phyloP scores from a whole-genome alignment of 2,113 vertebrate species.

The human region DNA sequence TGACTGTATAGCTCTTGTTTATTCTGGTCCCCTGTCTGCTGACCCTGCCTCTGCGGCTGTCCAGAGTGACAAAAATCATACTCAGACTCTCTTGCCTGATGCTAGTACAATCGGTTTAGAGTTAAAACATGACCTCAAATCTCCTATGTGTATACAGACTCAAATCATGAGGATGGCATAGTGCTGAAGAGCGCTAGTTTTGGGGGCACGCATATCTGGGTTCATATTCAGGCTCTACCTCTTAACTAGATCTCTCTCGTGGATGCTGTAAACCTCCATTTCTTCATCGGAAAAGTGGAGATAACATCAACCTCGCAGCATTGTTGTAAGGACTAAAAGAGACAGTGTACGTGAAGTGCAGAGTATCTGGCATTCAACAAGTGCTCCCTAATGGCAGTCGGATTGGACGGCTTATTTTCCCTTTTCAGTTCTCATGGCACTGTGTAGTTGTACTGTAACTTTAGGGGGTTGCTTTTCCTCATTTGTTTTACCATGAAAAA shows the following conservation, averaged over 20 bases:
- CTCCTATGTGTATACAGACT: background rate
- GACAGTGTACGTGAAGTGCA: background rate
- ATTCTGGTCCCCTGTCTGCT: background rate
- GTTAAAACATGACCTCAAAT: background rate
- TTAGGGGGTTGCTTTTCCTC: background rate
- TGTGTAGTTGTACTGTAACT: background rate
- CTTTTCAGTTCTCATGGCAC: background rate
- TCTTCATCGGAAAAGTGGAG: background rate
- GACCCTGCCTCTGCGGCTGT: background rate
- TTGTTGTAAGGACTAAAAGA: background rate
- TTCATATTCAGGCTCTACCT: background rate
- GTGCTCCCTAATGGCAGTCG: background rate
- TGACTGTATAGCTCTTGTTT: background rate
- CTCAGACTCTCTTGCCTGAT: background rate
- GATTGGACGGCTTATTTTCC: background rate
- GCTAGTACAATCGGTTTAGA: background rate
- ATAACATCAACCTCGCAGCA: background rate
- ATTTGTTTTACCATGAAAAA: conserved; percentile 38
- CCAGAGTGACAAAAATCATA: background rate
- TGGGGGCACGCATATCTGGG: background rate
- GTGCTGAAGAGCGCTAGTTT: background rate
- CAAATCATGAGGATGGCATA: background rate
- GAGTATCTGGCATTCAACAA: background rate
- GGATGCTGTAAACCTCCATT: background rate
- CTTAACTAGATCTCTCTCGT: background rate